Evolutionary conservation across 1,140 invertebrate species (phyloP), one percentile per base, ranked within the genome.

Genomic region (Drosophila simulans): DNA sequence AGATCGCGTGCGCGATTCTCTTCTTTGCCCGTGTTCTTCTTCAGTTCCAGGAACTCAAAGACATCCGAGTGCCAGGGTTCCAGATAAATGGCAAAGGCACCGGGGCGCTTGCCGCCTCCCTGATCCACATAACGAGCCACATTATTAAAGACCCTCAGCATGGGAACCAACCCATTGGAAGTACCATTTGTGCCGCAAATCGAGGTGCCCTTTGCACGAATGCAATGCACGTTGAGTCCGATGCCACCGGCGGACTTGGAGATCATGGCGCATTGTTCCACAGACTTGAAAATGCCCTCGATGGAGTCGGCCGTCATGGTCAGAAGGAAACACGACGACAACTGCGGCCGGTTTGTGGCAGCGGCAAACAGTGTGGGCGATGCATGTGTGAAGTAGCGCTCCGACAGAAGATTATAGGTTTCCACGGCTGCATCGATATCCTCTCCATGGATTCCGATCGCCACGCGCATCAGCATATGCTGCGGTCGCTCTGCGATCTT

Each of bases 31-130:
- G 97, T 98, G 92, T 99, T 99, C 89, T 98, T 99, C 76, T 96
- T 97, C 35, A 99, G 93, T 91, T 99, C 97, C 45, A 99, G 92
- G 93, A 99, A 99, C 62, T 98, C 97, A 92, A 99, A 98, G 52
- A 99, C 94, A 93, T 99, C 98, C 0, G 98, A 95, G 93, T 99
- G 99, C 99, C 99, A 99, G 3, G 99, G 99, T 92, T 99, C 99
- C 20, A 99, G 90, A 91, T 99, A 99, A 64, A 99, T 96, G 13
- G 99, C 98, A 94, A 99, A 99, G n/a, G 98, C 98, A 35, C 98
- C 98, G n/a, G 98, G 98, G 74, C 98, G 93, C 93, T 99, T 99
- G 88, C 99, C 99, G 25, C 98, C 98, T 34, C 98, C 98, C 93
- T 99, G 99, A 93, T 99, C 98, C 1, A 99, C 98, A 93, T 99